Evolutionary conservation across 2,888 invertebrate species (phyloP), one percentile per base, ranked within the genome.

Genomic region (Apotomis betuletana): DNA sequence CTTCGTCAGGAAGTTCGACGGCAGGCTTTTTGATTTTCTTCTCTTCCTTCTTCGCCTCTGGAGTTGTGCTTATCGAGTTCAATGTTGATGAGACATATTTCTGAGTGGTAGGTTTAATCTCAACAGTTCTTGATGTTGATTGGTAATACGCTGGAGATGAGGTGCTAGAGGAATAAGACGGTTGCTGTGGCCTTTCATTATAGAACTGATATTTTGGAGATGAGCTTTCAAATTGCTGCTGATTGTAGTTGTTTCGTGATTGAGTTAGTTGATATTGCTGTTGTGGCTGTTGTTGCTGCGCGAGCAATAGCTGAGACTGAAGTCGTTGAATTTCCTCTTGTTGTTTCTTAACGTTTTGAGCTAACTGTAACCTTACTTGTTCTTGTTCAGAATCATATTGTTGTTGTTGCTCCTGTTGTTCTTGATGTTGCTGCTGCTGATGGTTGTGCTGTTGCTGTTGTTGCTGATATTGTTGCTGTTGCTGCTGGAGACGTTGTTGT

Each of bases 1-100:
- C 97, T 92, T 98, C 97, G 80, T 97, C 97, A 10, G 98, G 98
- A 58, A 98, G 89, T 77, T 95, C 94, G 73, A 94, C 85, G 3
- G 86, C 67, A 54, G 94, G 91, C 81, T 94, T 94, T 67, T 94
- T 93, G 78, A 95, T 95, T 79, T 94, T 94, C 69, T 94, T 94
- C 69, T 94, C 94, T 68, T 94, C 94, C 73, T 94, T 94, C 44
- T 88, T 81, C 69, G 90, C 84, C 77, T 90, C 89, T 46, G 91
- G 83, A 70, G 90, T 89, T 54, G 90, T 83, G 74, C 87, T 93
- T 62, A 94, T 88, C 1, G 93, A 91, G 69, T 94, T 94, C 0
- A 90, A 83, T 0, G 94, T 90, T 1, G 94, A 90, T 0, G 94
- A 91, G 3, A 86, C 85, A 69, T 94, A 93, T 59, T 94, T 90